These are phyloP conservation scores for Anomalospiza imberbis DNA, from an alignment of 2,797 vertebrate genomes.

Conservation along the genomic window DNA sequence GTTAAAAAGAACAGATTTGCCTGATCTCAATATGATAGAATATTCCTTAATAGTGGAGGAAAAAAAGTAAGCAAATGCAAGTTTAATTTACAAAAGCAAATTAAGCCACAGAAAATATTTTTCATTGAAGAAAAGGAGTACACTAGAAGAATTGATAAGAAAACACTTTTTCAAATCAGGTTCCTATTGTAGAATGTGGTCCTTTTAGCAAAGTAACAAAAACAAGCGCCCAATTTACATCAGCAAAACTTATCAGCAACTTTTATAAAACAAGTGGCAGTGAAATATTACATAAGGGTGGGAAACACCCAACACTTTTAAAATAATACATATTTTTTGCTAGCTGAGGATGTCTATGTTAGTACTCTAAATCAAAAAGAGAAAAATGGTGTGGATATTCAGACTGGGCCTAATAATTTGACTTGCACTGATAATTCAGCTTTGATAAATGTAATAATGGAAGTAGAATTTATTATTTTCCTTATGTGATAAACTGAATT, in stretches of 20 bases:
- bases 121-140: not conserved
- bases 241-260: not conserved
- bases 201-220: not conserved
- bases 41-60: not conserved
- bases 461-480: not conserved
- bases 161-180: not conserved
- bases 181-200: not conserved
- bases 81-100: not conserved
- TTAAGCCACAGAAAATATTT: not conserved
- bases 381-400: not conserved
- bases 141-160: not conserved
- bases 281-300: not conserved
- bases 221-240: not conserved
- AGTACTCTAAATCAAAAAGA: not conserved
- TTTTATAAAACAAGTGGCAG: not conserved
- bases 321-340: not conserved
- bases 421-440: not conserved
- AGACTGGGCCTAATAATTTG: not conserved
- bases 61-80: not conserved
- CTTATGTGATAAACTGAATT: not conserved
- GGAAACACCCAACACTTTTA: not conserved
- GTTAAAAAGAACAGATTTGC: not conserved
- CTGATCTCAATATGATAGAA: not conserved
- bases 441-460: not conserved
- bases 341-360: not conserved